phyloP scores from a whole-genome alignment of 2,113 vertebrate species.

The Hippocampus comes region DNA sequence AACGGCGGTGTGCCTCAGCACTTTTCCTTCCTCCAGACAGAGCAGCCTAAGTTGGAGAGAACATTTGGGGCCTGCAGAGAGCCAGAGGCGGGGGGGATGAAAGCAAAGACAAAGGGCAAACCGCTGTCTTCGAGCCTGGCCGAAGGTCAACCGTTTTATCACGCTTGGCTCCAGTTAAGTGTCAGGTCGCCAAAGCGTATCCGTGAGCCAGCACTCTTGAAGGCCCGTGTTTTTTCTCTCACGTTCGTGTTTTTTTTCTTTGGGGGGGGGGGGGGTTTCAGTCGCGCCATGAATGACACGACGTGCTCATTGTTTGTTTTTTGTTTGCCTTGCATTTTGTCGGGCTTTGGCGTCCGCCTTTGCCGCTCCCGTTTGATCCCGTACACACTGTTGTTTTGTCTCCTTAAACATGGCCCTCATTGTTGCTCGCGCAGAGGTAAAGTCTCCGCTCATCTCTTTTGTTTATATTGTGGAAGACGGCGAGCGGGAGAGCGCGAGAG shows the following conservation, averaged over 20 bases:
- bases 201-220: slow-evolving; percentile 7
- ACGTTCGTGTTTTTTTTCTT: slow-evolving; percentile 18
- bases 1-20: slow-evolving; percentile 41
- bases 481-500: slow-evolving; percentile 39
- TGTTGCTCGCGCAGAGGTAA: slow-evolving; percentile 70
- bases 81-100: background rate
- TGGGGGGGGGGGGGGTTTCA: background rate
- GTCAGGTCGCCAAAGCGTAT: slow-evolving; percentile 17
- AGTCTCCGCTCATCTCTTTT: slow-evolving; percentile 69
- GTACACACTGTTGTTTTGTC: slow-evolving; percentile 71
- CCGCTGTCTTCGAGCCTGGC: slow-evolving; percentile 13
- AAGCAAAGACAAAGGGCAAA: slow-evolving; percentile 26
- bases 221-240: slow-evolving; percentile 8
- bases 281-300: slow-evolving; percentile 43
- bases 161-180: slow-evolving; percentile 12
- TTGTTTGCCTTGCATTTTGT: slow-evolving; percentile 67
- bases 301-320: slow-evolving; percentile 60
- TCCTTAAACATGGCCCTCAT: slow-evolving; percentile 72
- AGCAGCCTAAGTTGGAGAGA: slow-evolving; percentile 26
- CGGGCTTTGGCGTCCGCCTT: slow-evolving; percentile 64
- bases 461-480: slow-evolving; percentile 67
- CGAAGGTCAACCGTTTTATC: slow-evolving; percentile 9
- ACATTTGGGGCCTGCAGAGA: slow-evolving; percentile 6
- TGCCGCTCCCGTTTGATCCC: slow-evolving; percentile 64
- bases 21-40: slow-evolving; percentile 61